These are phyloP conservation scores for Leptarthrus brevirostris DNA, from an alignment of 2,888 invertebrate species.

Conservation along the genomic window DNA sequence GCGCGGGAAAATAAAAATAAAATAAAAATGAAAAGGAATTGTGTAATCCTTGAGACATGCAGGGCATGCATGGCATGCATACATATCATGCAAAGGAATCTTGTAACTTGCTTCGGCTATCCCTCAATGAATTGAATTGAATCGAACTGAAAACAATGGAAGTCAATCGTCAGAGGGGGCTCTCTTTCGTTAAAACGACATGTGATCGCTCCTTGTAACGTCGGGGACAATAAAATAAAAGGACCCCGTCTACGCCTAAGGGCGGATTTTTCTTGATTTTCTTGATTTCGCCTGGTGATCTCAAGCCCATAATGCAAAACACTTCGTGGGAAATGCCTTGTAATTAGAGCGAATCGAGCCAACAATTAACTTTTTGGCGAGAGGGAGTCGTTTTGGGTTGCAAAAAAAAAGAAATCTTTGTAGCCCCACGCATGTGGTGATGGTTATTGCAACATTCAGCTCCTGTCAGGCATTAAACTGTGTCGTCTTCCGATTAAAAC, in stretches of 20 bases:
- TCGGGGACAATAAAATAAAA: neutral
- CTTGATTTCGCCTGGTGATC: no score
- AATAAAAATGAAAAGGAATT: no score
- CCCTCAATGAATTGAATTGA: slow-evolving; percentile 3
- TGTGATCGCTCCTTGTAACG: neutral
- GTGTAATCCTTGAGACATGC: no score
- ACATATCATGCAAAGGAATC: no score
- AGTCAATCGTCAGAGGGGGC: slow-evolving; percentile 2
- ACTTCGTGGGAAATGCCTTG: slow-evolving; percentile 29
- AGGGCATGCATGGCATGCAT: no score
- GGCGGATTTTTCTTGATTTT: slow-evolving; percentile 11
- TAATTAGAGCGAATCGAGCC: slow-evolving; percentile 6
- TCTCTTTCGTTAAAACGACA: neutral
- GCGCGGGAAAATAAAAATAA: no score
- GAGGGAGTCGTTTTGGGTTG: neutral
- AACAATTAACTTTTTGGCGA: neutral
- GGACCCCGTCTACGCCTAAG: slow-evolving; percentile 11
- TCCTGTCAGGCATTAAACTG: neutral
- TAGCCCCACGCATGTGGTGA: no score
- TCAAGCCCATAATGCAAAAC: neutral
- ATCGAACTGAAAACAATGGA: neutral
- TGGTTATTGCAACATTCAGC: neutral
- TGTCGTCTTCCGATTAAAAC: slow-evolving; percentile 2
- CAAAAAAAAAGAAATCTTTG: no score
- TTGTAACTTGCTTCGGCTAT: no score